phyloP scores from a whole-genome alignment of 2,113 vertebrate species.

The Salvator merianae region DNA sequence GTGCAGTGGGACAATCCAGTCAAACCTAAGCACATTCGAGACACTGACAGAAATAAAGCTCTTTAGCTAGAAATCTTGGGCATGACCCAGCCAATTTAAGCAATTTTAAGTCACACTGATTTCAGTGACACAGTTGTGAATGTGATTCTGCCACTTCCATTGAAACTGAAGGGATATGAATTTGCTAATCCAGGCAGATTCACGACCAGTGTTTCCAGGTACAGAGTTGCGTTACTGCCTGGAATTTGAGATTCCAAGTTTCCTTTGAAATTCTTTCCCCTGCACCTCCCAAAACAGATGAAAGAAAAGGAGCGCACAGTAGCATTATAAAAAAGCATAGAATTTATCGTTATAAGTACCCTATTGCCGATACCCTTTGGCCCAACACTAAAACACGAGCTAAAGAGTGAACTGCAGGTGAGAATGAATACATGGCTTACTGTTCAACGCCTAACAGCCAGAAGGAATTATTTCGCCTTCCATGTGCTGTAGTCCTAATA shows the following conservation, averaged over 20 bases:
- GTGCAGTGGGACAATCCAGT: background rate
- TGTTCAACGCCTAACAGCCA: too few species aligned
- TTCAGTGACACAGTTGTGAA: background rate
- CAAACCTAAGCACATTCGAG: background rate
- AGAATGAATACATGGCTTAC: too few species aligned
- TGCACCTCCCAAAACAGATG: background rate
- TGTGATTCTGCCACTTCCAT: background rate
- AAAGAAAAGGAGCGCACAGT: background rate
- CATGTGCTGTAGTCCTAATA: too few species aligned
- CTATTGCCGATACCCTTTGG: background rate
- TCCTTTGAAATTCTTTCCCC: background rate
- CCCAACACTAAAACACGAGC: too few species aligned
- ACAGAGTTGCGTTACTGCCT: background rate
- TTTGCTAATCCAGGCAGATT: background rate
- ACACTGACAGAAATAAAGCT: background rate
- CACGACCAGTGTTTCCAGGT: background rate
- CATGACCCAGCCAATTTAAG: background rate
- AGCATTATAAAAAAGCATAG: background rate
- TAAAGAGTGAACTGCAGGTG: too few species aligned
- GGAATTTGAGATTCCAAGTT: background rate
- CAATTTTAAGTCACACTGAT: background rate
- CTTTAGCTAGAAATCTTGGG: background rate
- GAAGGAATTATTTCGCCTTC: too few species aligned
- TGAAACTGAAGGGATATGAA: background rate
- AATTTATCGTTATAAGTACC: background rate